A percentile compares a stretch with the other conserved stretches of the same genome.
Evolutionary conservation across 2,797 vertebrate genomes (phyloP).

Genomic region (Dendrocincla fuliginosa): DNA sequence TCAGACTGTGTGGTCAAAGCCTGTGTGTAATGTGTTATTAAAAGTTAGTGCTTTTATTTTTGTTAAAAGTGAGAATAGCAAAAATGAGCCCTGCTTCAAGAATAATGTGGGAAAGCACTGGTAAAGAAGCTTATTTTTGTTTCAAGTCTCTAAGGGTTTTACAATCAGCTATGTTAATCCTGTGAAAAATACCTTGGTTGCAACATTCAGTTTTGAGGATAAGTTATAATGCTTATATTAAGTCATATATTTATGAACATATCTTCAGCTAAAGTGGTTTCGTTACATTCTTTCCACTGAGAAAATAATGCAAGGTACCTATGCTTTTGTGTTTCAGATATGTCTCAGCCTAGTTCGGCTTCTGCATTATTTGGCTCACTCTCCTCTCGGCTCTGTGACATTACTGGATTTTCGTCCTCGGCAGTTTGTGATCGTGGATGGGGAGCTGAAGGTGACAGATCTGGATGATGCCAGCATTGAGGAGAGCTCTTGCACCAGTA

Average conservation of each 20-base stretch:
- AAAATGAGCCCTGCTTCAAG: neutral
- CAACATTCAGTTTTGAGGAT: neutral
- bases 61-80: constrained; percentile 27
- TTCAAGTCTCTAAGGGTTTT: constrained; percentile 43
- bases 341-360: constrained; percentile 87
- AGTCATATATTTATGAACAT: neutral
- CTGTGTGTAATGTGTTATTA: constrained; percentile 3
- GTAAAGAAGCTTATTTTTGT: constrained; percentile 51
- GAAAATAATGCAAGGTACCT: neutral
- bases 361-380: constrained; percentile 88
- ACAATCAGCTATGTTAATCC: constrained; percentile 42
- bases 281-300: neutral
- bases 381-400: constrained; percentile 87
- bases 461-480: constrained; percentile 87
- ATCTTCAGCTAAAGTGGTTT: neutral
- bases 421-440: constrained; percentile 87
- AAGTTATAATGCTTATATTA: neutral
- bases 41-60: constrained; percentile 53
- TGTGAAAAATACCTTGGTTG: constrained; percentile 64
- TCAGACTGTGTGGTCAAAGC: neutral
- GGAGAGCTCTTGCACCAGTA: constrained; percentile 80
- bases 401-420: constrained; percentile 91
- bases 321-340: constrained; percentile 75
- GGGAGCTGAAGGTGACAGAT: constrained; percentile 89
- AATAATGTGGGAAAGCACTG: constrained; percentile 43